Evolutionary conservation across 2,113 vertebrate genomes (phyloP).

Genomic region (Conger conger): DNA sequence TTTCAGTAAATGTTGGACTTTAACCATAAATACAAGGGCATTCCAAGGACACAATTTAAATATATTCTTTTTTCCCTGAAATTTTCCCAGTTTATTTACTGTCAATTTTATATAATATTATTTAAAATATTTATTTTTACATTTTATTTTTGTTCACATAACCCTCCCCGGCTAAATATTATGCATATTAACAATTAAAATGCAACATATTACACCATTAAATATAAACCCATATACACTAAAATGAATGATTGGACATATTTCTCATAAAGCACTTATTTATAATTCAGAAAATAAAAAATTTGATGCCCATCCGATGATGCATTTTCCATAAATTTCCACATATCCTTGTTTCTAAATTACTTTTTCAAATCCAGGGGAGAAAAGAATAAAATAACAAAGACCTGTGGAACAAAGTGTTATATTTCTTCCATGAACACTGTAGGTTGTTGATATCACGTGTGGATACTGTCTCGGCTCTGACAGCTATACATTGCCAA

Average conservation of each 20-base stretch:
- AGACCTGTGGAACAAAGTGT: not conserved
- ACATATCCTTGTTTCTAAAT: not conserved
- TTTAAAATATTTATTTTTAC: too few relatives aligned
- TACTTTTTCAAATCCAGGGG: not conserved
- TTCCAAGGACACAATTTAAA: too few relatives aligned
- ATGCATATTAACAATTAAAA: too few relatives aligned
- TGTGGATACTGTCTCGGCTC: not conserved
- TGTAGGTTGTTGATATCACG: not conserved
- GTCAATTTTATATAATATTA: too few relatives aligned
- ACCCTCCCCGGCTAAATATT: too few relatives aligned
- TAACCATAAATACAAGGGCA: not conserved
- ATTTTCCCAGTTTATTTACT: not conserved
- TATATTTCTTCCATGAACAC: not conserved
- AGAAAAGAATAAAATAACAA: not conserved
- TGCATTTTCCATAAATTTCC: not conserved
- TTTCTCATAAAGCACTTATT: too few relatives aligned
- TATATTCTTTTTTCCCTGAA: not conserved
- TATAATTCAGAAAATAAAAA: too few relatives aligned
- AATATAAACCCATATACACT: too few relatives aligned
- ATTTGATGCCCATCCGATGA: too few relatives aligned
- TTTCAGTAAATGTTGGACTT: not conserved
- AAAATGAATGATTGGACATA: too few relatives aligned
- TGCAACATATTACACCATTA: too few relatives aligned
- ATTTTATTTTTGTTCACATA: too few relatives aligned
- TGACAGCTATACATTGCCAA: not conserved